phyloP scores from a whole-genome alignment of 2,113 vertebrate species.

The Pseudonaja textilis region DNA sequence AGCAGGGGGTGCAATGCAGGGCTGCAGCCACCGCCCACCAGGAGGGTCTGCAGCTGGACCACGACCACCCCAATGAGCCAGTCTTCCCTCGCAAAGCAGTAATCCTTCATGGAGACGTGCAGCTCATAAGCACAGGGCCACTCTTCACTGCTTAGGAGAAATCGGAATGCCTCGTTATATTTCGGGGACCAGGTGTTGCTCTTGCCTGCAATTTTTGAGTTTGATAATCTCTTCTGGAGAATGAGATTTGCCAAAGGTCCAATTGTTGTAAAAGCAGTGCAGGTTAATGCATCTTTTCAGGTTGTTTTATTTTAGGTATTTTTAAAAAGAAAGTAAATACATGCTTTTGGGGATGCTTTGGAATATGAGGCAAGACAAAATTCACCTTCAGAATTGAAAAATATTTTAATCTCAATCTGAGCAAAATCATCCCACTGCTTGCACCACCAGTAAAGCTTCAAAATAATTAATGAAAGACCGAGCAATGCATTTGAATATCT shows the following conservation, averaged over 20 bases:
- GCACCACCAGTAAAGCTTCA: not conserved
- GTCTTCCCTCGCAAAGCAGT: slow-evolving; percentile 97
- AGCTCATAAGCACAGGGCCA: slow-evolving; percentile 87
- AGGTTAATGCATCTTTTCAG: not conserved
- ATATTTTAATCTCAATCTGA: not conserved
- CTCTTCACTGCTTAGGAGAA: slow-evolving; percentile 86
- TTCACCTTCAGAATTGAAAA: not conserved
- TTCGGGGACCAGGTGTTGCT: slow-evolving; percentile 99
- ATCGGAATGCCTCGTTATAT: slow-evolving; percentile 98
- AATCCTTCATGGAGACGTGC: slow-evolving; percentile 94
- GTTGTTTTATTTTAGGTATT: not conserved
- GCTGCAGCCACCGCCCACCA: slow-evolving; percentile 77
- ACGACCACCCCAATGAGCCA: slow-evolving; percentile 90
- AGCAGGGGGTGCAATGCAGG: slow-evolving; percentile 84
- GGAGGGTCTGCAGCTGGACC: slow-evolving; percentile 85
- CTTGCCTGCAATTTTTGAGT: slow-evolving; percentile 69
- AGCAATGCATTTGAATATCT: not conserved
- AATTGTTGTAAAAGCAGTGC: not conserved
- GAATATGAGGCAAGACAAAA: not conserved
- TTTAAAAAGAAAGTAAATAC: not conserved
- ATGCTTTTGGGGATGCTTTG: not conserved
- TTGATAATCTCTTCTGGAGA: not conserved
- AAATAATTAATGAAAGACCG: not conserved
- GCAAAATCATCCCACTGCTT: not conserved
- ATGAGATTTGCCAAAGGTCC: not conserved